Conservation (phyloP, 2,113 vertebrate species). For the Entelurus aequoreus region DNA sequence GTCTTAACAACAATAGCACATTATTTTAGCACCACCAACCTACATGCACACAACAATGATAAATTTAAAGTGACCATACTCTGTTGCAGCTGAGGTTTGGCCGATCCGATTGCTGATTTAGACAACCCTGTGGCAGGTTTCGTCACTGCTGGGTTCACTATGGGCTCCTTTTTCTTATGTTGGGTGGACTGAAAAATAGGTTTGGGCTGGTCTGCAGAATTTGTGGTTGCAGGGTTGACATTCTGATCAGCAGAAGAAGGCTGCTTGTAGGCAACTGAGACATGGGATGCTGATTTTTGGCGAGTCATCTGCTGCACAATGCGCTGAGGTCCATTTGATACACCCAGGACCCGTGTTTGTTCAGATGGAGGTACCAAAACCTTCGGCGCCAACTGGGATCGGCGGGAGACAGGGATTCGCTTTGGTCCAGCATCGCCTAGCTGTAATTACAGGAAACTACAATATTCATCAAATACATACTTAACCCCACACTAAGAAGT, state of each 20-base stretch:
- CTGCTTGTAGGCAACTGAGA: constrained; percentile 37
- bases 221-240: constrained; percentile 36
- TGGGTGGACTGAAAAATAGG: constrained; percentile 25
- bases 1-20: constrained; percentile 17
- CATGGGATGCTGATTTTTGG: constrained; percentile 39
- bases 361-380: constrained; percentile 37
- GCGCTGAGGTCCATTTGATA: constrained; percentile 77
- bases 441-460: constrained; percentile 55
- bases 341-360: constrained; percentile 70
- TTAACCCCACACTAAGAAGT: too few species aligned
- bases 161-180: constrained; percentile 7
- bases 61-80: constrained; percentile 39
- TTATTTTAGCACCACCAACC: not conserved
- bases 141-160: constrained; percentile 40
- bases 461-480: not conserved
- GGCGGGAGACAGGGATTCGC: constrained; percentile 75
- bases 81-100: constrained; percentile 58
- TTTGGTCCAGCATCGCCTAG: constrained; percentile 66
- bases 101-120: constrained; percentile 22
- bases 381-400: constrained; percentile 46
- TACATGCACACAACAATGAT: not conserved
- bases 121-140: constrained; percentile 26
- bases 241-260: constrained; percentile 45
- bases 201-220: constrained; percentile 30
- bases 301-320: constrained; percentile 60